These are phyloP conservation scores for Sitta carolinensis DNA, from an alignment of 2,797 vertebrate species.

Conservation along the genomic window DNA sequence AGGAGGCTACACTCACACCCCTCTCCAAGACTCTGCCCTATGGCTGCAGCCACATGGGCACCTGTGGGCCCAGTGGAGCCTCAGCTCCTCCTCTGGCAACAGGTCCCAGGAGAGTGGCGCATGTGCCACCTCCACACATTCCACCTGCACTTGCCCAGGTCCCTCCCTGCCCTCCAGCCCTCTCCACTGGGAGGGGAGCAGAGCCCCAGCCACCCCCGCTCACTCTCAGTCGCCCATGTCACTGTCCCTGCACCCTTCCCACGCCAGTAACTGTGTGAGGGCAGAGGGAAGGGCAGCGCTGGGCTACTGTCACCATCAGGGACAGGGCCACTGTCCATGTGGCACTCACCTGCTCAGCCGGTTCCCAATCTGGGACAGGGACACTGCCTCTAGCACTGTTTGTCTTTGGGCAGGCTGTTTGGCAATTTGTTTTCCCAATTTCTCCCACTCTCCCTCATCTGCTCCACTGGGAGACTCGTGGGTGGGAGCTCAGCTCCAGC, in stretches of 20 bases:
- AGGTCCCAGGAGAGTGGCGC: accelerated
- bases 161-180: background rate
- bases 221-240: background rate
- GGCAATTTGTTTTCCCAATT: background rate
- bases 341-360: background rate
- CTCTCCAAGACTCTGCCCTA: background rate
- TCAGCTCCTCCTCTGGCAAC: background rate
- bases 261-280: too few species aligned
- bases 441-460: background rate
- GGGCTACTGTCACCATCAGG: too few species aligned
- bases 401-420: background rate
- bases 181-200: background rate
- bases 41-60: background rate
- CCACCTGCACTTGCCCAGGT: background rate
- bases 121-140: background rate
- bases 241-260: too few species aligned
- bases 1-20: too few species aligned
- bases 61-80: too few species aligned
- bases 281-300: background rate
- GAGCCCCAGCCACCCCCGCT: background rate
- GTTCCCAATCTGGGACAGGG: background rate
- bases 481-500: background rate
- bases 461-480: background rate
- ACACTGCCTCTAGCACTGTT: background rate
- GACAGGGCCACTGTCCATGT: background rate